Base-by-base conservation (phyloP, 2,888 invertebrate genomes). In the Dilophus febrilis region DNA sequence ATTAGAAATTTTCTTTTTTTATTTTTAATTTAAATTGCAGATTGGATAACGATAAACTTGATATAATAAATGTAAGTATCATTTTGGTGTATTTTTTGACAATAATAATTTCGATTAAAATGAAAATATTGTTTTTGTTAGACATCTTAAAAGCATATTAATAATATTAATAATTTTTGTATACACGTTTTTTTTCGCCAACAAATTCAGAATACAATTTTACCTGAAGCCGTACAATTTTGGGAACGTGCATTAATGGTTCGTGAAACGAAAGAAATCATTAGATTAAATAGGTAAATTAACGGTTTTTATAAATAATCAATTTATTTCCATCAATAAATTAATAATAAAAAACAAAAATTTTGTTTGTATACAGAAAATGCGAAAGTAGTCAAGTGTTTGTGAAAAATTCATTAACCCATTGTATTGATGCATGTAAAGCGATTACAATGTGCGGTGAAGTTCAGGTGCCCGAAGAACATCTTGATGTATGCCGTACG, bases 211-310 rank as follows among this genome's bases (percentile, higher is more conserved):
- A 80, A 86, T 53, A 86, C 86, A 37, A 83, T 92, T 46, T 62
- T 94, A 48, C 88, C 91, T 1, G 77, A 86, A 57, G 94, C 94
- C 33, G 86, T 92, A 2, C 75, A 77, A 48, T 95, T 88, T 65
- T 94, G 94, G 94, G 85, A 92, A 58, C 73, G 78, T 55, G 88
- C 92, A 0, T 66, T 95, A 41, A 82, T 80, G 71, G 91, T 94
- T 2, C 72, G 90, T 38, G 79, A 83, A 61, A 86, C 90, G 4
- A 79, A 77, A 46, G 80, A 76, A 42, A 81, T 85, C 2, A 91
- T 94, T 47, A 74, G 82, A 51, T 67, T 95, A 37, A 90, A 86
- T 60, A 79, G 91, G 91, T 90, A 46, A 43, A 48, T 42, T 22
- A 22, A 22, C 8, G 22, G 4, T 6, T 22, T 22, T 4, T 22